Base-by-base conservation (phyloP, 2,797 vertebrate genomes). In the Sebastes oblongus region DNA sequence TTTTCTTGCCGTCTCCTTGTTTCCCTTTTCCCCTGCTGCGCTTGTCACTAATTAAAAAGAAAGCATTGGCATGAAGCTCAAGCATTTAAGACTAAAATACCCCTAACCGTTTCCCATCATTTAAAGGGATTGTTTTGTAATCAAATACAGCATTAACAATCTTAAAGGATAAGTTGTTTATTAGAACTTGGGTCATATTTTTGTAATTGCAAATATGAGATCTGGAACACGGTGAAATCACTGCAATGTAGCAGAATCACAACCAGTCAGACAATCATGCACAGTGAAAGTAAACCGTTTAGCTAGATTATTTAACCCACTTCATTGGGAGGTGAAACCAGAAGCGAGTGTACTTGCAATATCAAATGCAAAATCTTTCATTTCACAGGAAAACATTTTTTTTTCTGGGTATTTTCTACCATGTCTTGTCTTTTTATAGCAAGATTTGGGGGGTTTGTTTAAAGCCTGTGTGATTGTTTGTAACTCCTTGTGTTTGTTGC, bases 1-100 rank as follows among this genome's bases (percentile, higher is more conserved):
- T 67, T 73, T 24, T 61, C 7, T 25, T n/a, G 18, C 25, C n/a
- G 30, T 36, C 34, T 56, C 8, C 54, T 29, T 60, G 55, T 52
- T n/a, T 18, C 16, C 2, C 13, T n/a, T 32, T 71, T 73, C n/a
- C 50, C 34, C 58, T 73, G 64, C 24, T 65, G 70, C 20, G 3
- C 75, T 87, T 71, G 30, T 11, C 25, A 32, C n/a, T 70, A 82
- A 84, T 86, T 89, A 75, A 77, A 76, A 75, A 76, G 1, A 68
- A 82, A 77, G 62, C 50, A 62, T 39, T 27, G 22, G 20, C 32
- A 36, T 11, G 6, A 59, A 76, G 22, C 64, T 29, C 36, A 13
- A 56, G 16, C 34, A 50, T 75, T 79, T 75, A 61, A 68, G 65
- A 66, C 25, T n/a, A 3, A 76, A 54, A 60, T 20, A 14, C 20